These are phyloP conservation scores for Corvus hawaiiensis DNA, from an alignment of 2,113 vertebrate species.

Conservation along the genomic window DNA sequence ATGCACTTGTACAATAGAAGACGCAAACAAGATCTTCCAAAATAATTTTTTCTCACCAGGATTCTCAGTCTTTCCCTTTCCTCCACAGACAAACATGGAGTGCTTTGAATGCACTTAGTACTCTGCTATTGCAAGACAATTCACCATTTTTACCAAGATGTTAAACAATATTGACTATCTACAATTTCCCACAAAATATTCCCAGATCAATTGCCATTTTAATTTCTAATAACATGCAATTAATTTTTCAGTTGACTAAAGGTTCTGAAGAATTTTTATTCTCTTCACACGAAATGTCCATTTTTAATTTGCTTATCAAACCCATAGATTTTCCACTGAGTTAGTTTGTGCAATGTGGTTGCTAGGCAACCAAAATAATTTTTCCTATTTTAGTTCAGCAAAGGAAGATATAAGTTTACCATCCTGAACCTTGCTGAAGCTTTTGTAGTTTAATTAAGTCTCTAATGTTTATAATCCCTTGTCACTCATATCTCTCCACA, in stretches of 20 bases:
- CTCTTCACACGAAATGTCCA: background rate
- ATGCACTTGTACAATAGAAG: background rate
- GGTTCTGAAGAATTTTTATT: background rate
- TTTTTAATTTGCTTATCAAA: slow-evolving; percentile 25
- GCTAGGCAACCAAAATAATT: slow-evolving; percentile 35
- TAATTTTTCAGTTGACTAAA: background rate
- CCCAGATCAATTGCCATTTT: background rate
- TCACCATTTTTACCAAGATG: background rate
- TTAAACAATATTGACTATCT: background rate
- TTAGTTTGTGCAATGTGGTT: slow-evolving; percentile 16
- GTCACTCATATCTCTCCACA: background rate
- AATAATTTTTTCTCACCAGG: background rate
- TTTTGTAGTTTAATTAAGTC: slow-evolving; percentile 30
- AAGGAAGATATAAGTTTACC: background rate
- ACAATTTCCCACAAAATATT: background rate
- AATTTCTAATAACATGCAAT: background rate
- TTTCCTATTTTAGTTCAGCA: background rate
- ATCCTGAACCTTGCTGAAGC: background rate
- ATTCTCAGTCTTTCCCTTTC: background rate
- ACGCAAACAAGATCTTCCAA: background rate
- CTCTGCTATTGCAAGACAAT: background rate
- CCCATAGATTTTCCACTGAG: background rate
- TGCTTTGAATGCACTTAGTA: background rate
- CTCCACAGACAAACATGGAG: background rate
- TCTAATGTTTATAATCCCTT: background rate